These are phyloP conservation scores for Diplogasteroides magnus DNA, from an alignment of 1,140 invertebrate genomes.

Conservation along the genomic window DNA sequence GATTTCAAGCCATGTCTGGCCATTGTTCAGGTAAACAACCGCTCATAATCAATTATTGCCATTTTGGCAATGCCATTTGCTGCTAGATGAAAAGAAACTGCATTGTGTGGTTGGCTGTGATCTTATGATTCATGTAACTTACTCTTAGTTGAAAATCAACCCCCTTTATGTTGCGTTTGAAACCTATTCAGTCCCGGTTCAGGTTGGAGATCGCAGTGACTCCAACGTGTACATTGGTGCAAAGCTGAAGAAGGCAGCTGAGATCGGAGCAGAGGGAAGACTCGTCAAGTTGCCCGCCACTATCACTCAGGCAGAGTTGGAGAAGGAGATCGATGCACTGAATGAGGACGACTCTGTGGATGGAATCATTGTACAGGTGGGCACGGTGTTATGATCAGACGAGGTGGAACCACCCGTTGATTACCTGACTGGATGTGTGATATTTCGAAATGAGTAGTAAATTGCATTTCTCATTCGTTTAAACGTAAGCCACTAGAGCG, in stretches of 20 bases:
- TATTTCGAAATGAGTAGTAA: too few relatives aligned
- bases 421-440: too few relatives aligned
- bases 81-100: too few relatives aligned
- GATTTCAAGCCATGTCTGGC: slow-evolving; percentile 41
- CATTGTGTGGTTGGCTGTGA: slow-evolving; percentile 1
- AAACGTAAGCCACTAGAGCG: too few relatives aligned
- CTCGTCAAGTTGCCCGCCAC: slow-evolving; percentile 76
- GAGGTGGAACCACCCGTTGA: too few relatives aligned
- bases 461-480: too few relatives aligned
- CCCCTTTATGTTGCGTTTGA: too few relatives aligned
- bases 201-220: slow-evolving; percentile 86
- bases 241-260: slow-evolving; percentile 84
- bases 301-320: slow-evolving; percentile 72
- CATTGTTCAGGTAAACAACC: slow-evolving; percentile 54
- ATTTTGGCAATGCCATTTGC: too few relatives aligned
- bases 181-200: too few relatives aligned
- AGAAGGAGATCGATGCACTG: slow-evolving; percentile 42
- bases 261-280: slow-evolving; percentile 79
- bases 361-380: slow-evolving; percentile 52
- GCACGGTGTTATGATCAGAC: not conserved
- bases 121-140: not conserved
- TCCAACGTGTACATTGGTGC: slow-evolving; percentile 98
- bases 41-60: too few relatives aligned
- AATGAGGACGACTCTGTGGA: slow-evolving; percentile 47
- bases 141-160: slow-evolving; percentile 1